phyloP scores from a whole-genome alignment of 2,888 invertebrate species.

The Drosophila melanosoma region DNA sequence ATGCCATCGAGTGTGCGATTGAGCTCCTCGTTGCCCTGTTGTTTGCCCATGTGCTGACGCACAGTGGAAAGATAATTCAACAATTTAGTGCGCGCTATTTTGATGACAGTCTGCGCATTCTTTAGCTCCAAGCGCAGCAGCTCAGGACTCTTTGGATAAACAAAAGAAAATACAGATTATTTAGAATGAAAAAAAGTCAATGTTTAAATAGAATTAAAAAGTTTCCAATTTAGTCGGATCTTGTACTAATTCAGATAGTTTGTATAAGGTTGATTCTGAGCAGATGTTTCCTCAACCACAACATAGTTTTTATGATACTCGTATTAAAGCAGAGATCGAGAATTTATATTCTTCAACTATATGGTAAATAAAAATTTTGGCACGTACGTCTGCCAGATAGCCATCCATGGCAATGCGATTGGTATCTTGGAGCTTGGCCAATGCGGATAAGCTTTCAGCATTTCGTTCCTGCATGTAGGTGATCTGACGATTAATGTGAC shows the following conservation, averaged over 20 bases:
- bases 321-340: neutral
- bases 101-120: conserved; percentile 85
- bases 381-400: conserved; percentile 83
- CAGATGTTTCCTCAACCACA: neutral
- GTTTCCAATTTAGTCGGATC: neutral
- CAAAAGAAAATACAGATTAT: no score
- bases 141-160: conserved; percentile 84
- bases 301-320: neutral
- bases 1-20: conserved; percentile 86
- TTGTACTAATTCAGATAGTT: neutral
- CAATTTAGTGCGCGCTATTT: conserved; percentile 85
- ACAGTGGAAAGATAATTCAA: conserved; percentile 84
- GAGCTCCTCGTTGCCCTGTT: conserved; percentile 72
- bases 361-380: neutral
- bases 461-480: conserved; percentile 76
- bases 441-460: conserved; percentile 75
- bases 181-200: neutral
- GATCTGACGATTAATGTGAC: conserved; percentile 76
- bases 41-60: conserved; percentile 80
- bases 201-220: neutral
- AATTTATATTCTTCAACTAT: neutral
- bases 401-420: conserved; percentile 84
- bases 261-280: neutral
- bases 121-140: conserved; percentile 84
- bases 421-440: conserved; percentile 75